These are phyloP conservation scores for Xestia xanthographa DNA, from an alignment of 2,888 invertebrate species.

Conservation along the genomic window DNA sequence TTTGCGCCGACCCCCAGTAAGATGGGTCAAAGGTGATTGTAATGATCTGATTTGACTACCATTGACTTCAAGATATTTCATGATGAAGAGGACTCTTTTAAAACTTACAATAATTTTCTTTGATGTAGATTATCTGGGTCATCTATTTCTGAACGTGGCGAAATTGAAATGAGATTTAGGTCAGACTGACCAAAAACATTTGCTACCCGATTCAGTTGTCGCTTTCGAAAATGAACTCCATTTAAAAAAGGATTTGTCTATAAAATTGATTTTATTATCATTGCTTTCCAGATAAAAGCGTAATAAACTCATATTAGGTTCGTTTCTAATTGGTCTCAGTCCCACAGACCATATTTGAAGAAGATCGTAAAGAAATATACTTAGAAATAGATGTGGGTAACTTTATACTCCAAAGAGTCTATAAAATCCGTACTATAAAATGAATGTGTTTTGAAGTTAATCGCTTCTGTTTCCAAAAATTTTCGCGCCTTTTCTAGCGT, in stretches of 20 bases:
- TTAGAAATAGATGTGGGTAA: slow-evolving; percentile 23
- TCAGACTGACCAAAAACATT: slow-evolving; percentile 22
- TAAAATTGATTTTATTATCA: slow-evolving; percentile 8
- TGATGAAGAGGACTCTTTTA: slow-evolving; percentile 5
- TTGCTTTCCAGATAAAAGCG: slow-evolving; percentile 1
- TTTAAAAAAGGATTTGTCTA: background rate
- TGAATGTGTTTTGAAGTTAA: slow-evolving; percentile 8
- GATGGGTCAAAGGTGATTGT: background rate
- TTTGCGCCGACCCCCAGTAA: background rate
- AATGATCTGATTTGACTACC: too few relatives aligned
- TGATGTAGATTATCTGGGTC: slow-evolving; percentile 12
- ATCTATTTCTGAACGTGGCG: background rate
- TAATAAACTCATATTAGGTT: slow-evolving; percentile 8
- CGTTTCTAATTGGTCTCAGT: background rate
- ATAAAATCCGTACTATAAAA: background rate
- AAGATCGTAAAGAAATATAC: slow-evolving; percentile 7
- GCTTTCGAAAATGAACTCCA: slow-evolving; percentile 13
- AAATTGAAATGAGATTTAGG: slow-evolving; percentile 36
- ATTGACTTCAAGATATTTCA: background rate
- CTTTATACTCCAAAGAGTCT: background rate
- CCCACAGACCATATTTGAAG: slow-evolving; percentile 10
- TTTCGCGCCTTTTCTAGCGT: slow-evolving; percentile 12
- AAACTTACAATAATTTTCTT: slow-evolving; percentile 1
- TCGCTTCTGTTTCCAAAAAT: slow-evolving; percentile 25
- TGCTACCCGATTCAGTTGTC: background rate